A percentile compares a stretch with the other conserved stretches of the same genome.
Conservation (phyloP, 2,797 vertebrate species). For the Microctenopoma lineatum region DNA sequence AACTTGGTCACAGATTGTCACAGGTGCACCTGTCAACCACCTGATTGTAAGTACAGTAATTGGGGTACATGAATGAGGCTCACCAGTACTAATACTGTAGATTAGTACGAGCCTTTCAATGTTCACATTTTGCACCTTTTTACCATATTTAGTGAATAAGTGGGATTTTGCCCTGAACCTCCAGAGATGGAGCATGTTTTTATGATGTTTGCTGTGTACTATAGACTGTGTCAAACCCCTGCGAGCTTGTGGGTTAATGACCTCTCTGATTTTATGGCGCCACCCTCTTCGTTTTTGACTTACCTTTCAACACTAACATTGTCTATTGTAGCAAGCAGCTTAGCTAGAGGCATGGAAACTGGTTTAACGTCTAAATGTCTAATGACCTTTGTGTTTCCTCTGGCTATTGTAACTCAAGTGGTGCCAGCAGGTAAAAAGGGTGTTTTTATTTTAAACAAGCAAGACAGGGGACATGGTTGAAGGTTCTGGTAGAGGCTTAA, state of each 20-base stretch:
- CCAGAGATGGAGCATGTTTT: not conserved
- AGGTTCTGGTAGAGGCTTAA: not conserved
- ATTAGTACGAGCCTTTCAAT: too few relatives aligned
- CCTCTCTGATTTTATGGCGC: not conserved
- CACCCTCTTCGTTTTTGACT: not conserved
- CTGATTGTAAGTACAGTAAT: too few relatives aligned
- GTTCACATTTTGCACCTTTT: too few relatives aligned
- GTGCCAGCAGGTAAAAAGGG: not conserved
- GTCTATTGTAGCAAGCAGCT: slow-evolving; percentile 1
- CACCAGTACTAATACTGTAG: too few relatives aligned
- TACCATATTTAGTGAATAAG: not conserved
- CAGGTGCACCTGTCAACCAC: too few relatives aligned
- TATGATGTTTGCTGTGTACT: not conserved
- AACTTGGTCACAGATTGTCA: too few relatives aligned
- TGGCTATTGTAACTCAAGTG: not conserved
- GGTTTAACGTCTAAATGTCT: slow-evolving; percentile 33
- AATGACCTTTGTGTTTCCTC: not conserved
- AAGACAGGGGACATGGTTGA: not conserved
- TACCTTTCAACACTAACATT: slow-evolving; percentile 3
- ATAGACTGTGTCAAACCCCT: not conserved
- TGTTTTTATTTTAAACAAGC: not conserved
- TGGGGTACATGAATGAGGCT: too few relatives aligned
- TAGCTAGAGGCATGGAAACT: slow-evolving; percentile 24
- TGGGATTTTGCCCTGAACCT: not conserved
- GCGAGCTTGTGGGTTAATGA: slow-evolving; percentile 5